Conservation (phyloP, 2,113 vertebrate species). For the Protomyctophum bolini region DNA sequence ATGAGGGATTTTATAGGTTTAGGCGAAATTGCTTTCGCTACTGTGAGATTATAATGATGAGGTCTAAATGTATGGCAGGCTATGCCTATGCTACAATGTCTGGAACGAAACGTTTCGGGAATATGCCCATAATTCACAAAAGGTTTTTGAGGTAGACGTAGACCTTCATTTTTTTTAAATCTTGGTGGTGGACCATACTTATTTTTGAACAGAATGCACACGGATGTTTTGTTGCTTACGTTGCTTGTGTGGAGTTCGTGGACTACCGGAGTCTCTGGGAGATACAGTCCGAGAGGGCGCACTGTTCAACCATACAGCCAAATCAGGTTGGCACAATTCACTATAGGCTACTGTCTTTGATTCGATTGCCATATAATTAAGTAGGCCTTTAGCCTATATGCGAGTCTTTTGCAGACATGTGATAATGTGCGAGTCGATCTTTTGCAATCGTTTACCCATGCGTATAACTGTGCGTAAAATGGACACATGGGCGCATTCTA, state of each 20-base stretch:
- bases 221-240: conserved; percentile 80
- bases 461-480: background rate
- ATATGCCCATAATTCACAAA: conserved; percentile 10
- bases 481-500: no score
- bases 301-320: conserved; percentile 78
- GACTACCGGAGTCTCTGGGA: conserved; percentile 78
- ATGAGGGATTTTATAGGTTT: conserved; percentile 88
- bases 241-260: conserved; percentile 82
- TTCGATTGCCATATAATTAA: no score
- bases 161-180: conserved; percentile 70
- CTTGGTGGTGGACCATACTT: conserved; percentile 12
- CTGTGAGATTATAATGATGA: conserved; percentile 85
- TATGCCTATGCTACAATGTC: conserved; percentile 1
- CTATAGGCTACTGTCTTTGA: no score
- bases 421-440: no score
- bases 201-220: conserved; percentile 78
- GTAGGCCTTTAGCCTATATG: no score
- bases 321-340: conserved; percentile 78
- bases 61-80: conserved; percentile 43
- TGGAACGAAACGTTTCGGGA: conserved; percentile 1
- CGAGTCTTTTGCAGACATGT: no score
- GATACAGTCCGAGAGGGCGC: conserved; percentile 67
- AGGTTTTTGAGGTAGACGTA: conserved; percentile 31
- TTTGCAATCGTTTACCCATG: background rate
- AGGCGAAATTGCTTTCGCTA: conserved; percentile 86